Conservation (phyloP, 2,113 vertebrate genomes). For the Colinus virginianus region DNA sequence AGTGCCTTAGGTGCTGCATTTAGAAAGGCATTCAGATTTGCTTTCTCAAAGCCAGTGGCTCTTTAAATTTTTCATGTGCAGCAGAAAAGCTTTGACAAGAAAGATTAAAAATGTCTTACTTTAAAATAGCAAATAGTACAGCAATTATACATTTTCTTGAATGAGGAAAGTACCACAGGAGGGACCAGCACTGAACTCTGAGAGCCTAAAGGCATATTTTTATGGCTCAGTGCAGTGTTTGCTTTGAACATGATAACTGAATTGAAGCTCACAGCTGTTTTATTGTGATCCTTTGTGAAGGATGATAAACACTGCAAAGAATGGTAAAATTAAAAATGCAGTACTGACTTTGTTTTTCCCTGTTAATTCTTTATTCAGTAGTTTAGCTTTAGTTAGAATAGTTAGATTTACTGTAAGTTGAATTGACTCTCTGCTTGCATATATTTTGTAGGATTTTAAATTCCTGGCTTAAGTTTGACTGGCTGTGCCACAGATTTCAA, state of each 20-base stretch:
- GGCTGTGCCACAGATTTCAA: neutral
- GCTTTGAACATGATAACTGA: neutral
- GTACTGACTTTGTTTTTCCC: neutral
- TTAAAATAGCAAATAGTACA: neutral
- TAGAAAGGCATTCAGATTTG: neutral
- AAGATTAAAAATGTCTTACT: neutral
- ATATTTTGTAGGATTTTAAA: neutral
- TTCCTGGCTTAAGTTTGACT: neutral
- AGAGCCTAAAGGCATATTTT: neutral
- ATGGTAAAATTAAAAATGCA: neutral
- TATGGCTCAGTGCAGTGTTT: neutral
- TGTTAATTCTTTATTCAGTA: neutral
- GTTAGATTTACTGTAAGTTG: neutral
- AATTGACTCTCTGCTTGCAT: neutral
- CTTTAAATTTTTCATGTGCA: neutral
- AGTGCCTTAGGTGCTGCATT: neutral
- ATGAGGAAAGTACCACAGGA: neutral
- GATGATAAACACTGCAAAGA: neutral
- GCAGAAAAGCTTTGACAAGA: neutral
- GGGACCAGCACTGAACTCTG: neutral
- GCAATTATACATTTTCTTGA: neutral
- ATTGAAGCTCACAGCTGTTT: neutral
- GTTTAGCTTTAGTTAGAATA: neutral
- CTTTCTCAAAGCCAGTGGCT: neutral
- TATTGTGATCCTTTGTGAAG: neutral